phyloP scores from a whole-genome alignment of 2,113 vertebrate genomes.

The Cervus canadensis region DNA sequence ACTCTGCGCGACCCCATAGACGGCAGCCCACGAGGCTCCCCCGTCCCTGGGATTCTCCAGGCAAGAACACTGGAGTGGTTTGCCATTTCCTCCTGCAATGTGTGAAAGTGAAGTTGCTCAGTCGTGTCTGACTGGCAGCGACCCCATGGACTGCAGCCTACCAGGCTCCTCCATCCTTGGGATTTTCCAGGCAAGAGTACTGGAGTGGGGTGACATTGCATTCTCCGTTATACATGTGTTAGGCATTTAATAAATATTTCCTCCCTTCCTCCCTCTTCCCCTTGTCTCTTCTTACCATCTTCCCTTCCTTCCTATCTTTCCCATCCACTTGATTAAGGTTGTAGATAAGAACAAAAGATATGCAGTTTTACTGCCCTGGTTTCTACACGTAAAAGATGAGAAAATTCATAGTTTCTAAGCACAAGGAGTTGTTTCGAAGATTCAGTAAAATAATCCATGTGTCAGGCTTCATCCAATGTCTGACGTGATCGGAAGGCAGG shows the following conservation, averaged over 20 bases:
- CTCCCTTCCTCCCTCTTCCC: neutral
- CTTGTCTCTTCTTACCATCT: neutral
- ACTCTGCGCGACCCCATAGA: neutral
- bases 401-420: neutral
- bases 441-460: neutral
- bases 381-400: neutral
- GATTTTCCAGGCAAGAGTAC: neutral
- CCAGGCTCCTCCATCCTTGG: neutral
- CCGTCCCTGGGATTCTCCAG: neutral
- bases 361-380: neutral
- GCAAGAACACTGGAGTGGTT: neutral
- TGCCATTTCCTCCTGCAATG: neutral
- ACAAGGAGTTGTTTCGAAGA: neutral
- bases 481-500: neutral
- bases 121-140: accelerated
- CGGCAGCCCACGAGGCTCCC: neutral
- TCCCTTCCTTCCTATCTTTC: neutral
- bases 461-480: neutral
- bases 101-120: neutral
- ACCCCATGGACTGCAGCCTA: neutral
- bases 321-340: neutral
- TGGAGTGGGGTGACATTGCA: neutral
- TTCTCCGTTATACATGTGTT: neutral
- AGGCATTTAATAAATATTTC: neutral
- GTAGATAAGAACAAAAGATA: neutral